phyloP scores from a whole-genome alignment of 2,888 invertebrate species.

The Spodoptera littoralis region DNA sequence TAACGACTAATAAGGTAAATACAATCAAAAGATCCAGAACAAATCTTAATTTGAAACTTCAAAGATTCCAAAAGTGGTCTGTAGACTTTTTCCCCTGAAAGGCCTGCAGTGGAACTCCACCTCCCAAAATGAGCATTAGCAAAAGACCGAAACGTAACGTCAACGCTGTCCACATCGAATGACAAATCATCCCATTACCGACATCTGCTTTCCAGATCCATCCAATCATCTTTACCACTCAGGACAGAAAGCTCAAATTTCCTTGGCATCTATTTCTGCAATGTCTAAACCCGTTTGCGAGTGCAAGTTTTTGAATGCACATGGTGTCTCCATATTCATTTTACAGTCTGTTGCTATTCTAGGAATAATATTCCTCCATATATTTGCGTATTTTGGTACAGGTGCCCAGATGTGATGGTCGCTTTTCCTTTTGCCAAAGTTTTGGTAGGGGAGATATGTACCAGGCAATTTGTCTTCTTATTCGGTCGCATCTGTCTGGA shows the following conservation, averaged over 20 bases:
- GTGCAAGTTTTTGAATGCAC: constrained; percentile 81
- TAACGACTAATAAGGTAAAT: background rate
- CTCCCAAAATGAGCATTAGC: constrained; percentile 81
- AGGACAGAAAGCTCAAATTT: constrained; percentile 56
- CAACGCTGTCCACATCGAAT: constrained; percentile 80
- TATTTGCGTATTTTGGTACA: constrained; percentile 83
- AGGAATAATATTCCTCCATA: constrained; percentile 85
- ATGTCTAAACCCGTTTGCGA: constrained; percentile 58
- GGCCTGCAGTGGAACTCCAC: constrained; percentile 60
- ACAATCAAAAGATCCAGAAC: constrained; percentile 22
- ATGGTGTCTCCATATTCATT: constrained; percentile 85
- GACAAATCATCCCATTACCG: constrained; percentile 83
- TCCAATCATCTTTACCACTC: constrained; percentile 42
- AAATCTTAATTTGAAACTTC: constrained; percentile 58
- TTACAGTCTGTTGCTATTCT: constrained; percentile 88
- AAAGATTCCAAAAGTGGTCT: constrained; percentile 60
- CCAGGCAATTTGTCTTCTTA: constrained; percentile 78
- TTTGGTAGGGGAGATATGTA: constrained; percentile 64
- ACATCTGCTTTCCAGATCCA: constrained; percentile 42
- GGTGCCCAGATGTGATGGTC: constrained; percentile 84
- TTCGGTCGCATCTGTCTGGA: constrained; percentile 77
- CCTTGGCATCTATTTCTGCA: constrained; percentile 24
- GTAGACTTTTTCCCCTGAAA: constrained; percentile 69
- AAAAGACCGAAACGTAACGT: constrained; percentile 78
- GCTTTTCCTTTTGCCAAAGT: constrained; percentile 75